These are phyloP conservation scores for Pluvialis apricaria DNA, from an alignment of 2,113 vertebrate species.

Conservation along the genomic window DNA sequence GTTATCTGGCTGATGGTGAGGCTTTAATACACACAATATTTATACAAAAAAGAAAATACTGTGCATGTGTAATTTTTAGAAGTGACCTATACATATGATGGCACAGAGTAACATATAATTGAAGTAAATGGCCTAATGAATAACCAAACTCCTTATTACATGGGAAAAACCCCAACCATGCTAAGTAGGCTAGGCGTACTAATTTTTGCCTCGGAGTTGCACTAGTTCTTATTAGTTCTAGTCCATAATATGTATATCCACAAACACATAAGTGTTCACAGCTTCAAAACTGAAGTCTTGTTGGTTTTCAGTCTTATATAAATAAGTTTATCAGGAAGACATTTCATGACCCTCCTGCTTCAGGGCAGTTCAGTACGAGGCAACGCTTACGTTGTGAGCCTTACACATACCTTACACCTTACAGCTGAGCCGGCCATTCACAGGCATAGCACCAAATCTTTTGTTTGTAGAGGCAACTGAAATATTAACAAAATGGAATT, in stretches of 20 bases:
- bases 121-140: background rate
- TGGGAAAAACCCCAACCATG: rapidly evolving
- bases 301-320: background rate
- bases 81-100: background rate
- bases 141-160: background rate
- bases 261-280: background rate
- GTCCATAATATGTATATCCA: background rate
- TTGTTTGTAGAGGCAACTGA: slow-evolving; percentile 14
- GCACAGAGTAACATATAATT: background rate
- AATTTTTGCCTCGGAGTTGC: background rate
- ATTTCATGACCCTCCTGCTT: background rate
- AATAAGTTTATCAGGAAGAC: background rate
- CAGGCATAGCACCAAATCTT: background rate
- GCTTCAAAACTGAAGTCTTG: background rate
- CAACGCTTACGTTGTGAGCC: background rate
- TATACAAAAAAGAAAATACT: rapidly evolving
- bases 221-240: background rate
- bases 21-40: background rate
- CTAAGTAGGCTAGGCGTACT: background rate
- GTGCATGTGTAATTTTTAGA: background rate
- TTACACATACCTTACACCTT: background rate
- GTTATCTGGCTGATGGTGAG: background rate
- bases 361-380: background rate
- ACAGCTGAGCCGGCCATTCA: background rate
- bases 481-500: background rate